phyloP scores from a whole-genome alignment of 1,140 invertebrate species.

The Phthorimaea operculella region DNA sequence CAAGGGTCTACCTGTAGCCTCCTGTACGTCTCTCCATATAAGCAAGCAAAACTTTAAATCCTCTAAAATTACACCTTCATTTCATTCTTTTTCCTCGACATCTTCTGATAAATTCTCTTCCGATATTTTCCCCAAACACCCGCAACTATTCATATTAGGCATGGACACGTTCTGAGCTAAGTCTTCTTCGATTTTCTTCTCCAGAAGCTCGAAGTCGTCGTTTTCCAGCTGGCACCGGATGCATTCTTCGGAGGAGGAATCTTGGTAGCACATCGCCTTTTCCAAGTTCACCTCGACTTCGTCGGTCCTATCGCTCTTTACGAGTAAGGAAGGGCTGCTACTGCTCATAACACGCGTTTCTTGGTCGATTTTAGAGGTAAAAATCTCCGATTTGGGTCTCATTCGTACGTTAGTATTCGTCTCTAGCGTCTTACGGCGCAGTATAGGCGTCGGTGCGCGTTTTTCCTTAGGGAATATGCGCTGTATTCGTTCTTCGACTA shows the following conservation, averaged over 20 bases:
- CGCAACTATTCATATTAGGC: constrained; percentile 23
- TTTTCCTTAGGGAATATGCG: constrained; percentile 42
- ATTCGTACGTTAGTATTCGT: constrained; percentile 23
- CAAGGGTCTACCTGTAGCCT: too few relatives aligned
- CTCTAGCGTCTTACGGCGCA: constrained; percentile 12
- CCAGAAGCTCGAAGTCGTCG: constrained; percentile 53
- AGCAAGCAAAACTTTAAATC: too few relatives aligned
- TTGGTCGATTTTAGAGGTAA: constrained; percentile 19
- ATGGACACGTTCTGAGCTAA: constrained; percentile 27
- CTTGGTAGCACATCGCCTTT: constrained; percentile 52
- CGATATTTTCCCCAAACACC: constrained; percentile 52
- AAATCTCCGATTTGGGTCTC: constrained; percentile 39
- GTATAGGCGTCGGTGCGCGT: constrained; percentile 15
- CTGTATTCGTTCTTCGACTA: constrained; percentile 51
- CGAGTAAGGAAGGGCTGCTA: constrained; percentile 42
- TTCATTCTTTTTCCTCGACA: constrained; percentile 33
- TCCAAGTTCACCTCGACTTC: constrained; percentile 55
- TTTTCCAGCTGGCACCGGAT: constrained; percentile 36
- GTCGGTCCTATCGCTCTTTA: constrained; percentile 29
- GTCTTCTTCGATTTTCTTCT: constrained; percentile 50
- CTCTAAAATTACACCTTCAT: too few relatives aligned
- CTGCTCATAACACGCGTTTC: constrained; percentile 38
- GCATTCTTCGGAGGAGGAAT: constrained; percentile 58
- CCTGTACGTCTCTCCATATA: too few relatives aligned
- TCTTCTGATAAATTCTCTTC: constrained; percentile 50